Evolutionary conservation across 2,888 invertebrate species (phyloP), one percentile per base, ranked within the genome.

Genomic region (Panopea generosa): DNA sequence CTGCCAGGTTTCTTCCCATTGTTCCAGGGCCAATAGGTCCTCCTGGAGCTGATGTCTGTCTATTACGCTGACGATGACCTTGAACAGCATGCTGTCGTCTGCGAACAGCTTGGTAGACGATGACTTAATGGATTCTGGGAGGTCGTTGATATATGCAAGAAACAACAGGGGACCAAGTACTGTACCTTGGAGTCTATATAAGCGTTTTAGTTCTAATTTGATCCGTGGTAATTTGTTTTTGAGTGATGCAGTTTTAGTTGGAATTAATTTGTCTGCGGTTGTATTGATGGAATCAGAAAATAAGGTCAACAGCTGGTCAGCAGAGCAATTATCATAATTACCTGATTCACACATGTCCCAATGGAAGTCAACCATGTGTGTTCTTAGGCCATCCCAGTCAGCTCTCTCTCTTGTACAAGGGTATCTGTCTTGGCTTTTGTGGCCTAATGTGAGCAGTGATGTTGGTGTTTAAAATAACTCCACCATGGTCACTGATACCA

Each of bases 221-320:
- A 65, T 65, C 65, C 56, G 55, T 14, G 40, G 63, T 4, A 63
- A 38, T 56, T 55, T 57, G 49, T 67, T 67, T 67, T 57, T 67
- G 14, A 7, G 20, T 18, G 59, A 59, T 59, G 59, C 29, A n/a
- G 2, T 20, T 52, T 67, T 67, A 18, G 67, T 38, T 18, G 50
- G 57, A 40, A 65, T 65, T n/a, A 29, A 56, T 29, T 14, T 24
- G 7, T 55, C 24, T 33, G 11, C 11, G 4, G 33, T 11, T 7
- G 22, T 49, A 11, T 6, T 27, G 29, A 11, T 45, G 20, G 14
- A 43, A 33, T 57, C 49, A 20, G 11, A n/a, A n/a, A n/a, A n/a
- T 56, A 16, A 49, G 16, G 47, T 6, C 18, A 29, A 49, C 29
- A 27, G 18, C 16, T 27, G 11, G 20, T 27, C 61, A 33, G 49